Conservation (phyloP, 2,888 invertebrate species). For the Scaptomyza reducta region DNA sequence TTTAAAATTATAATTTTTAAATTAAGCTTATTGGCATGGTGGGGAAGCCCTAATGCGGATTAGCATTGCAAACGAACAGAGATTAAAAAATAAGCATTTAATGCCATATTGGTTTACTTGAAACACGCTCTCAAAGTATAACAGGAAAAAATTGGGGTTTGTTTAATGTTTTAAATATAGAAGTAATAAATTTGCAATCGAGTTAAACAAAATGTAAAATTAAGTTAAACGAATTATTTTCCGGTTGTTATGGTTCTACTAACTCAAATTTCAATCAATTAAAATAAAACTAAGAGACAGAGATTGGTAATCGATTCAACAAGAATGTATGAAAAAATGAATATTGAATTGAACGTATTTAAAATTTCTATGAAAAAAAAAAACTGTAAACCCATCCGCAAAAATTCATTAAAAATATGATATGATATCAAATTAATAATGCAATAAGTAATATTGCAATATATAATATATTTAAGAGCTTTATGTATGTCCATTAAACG, state of each 20-base stretch:
- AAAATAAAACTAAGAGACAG: neutral
- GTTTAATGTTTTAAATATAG: neutral
- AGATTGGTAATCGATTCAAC: neutral
- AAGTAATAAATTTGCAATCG: neutral
- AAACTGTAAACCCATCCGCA: neutral
- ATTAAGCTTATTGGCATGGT: neutral
- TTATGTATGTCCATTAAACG: no score
- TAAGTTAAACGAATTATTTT: no score
- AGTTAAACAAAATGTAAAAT: neutral
- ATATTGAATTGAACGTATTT: neutral
- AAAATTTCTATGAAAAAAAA: neutral
- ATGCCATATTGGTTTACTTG: slow-evolving; percentile 2
- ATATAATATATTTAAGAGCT: no score
- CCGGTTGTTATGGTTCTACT: no score
- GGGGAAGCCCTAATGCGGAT: neutral
- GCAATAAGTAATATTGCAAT: neutral
- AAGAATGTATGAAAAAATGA: neutral
- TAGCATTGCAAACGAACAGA: neutral
- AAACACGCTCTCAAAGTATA: neutral
- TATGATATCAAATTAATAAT: no score
- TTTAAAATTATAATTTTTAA: slow-evolving; percentile 29
- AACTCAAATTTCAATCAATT: neutral
- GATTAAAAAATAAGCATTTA: neutral
- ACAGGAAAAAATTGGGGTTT: neutral
- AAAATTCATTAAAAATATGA: neutral